Conservation (phyloP, 2,888 invertebrate genomes). For the Fabriciana adippe region DNA sequence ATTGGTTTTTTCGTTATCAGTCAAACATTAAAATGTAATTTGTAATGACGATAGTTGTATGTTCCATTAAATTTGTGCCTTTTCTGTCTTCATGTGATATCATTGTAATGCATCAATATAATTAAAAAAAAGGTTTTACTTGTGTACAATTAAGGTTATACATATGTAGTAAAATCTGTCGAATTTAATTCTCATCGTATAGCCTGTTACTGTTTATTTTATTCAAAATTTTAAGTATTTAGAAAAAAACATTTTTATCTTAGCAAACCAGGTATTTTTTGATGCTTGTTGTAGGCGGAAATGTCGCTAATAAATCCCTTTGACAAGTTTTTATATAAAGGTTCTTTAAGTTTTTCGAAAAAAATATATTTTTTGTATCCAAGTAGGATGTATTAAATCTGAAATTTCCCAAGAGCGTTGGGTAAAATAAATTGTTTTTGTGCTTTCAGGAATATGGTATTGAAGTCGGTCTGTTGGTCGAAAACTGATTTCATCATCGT, state of each 20-base stretch:
- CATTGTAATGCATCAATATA: too few species aligned
- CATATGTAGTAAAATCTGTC: too few species aligned
- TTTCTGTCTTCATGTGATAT: too few species aligned
- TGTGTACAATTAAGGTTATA: too few species aligned
- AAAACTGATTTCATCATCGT: slow-evolving; percentile 59
- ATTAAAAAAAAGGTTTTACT: too few species aligned
- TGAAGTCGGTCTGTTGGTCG: slow-evolving; percentile 50
- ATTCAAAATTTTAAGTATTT: not conserved
- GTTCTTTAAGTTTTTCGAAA: slow-evolving; percentile 8
- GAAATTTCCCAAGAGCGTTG: slow-evolving; percentile 22
- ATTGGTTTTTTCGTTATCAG: too few species aligned
- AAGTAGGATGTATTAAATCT: slow-evolving; percentile 13
- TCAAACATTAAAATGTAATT: too few species aligned
- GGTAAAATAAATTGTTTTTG: slow-evolving; percentile 46
- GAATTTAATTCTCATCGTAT: too few species aligned
- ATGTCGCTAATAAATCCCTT: slow-evolving; percentile 11
- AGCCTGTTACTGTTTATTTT: not conserved
- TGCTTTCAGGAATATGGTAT: slow-evolving; percentile 51
- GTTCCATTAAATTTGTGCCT: too few species aligned
- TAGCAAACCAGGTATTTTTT: not conserved
- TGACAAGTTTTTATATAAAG: not conserved
- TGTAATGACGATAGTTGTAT: too few species aligned
- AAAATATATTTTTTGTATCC: slow-evolving; percentile 1
- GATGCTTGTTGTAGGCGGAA: slow-evolving; percentile 5
- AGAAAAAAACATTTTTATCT: not conserved